Percentiles rank a stretch among this genome's conserved stretches.
phyloP scores from a whole-genome alignment of 2,113 vertebrate species.

The Copsychus sechellarum region DNA sequence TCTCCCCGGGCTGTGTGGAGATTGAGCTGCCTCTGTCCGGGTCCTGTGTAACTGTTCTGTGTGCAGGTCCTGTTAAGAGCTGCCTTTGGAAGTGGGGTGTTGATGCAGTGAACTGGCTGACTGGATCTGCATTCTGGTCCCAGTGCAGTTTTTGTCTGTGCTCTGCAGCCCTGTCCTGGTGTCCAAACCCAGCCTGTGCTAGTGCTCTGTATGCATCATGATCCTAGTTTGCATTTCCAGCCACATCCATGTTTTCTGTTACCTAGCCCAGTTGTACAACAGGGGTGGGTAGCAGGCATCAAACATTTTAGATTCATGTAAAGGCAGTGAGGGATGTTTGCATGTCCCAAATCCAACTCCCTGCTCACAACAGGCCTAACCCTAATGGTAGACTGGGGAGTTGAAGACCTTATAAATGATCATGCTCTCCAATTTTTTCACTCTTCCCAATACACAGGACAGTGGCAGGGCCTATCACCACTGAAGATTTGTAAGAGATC shows the following conservation, averaged over 20 bases:
- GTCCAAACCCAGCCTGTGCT: neutral
- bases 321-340: neutral
- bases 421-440: accelerated
- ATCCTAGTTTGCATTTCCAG: neutral
- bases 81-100: neutral
- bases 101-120: neutral
- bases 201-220: neutral
- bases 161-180: neutral
- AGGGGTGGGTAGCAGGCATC: neutral
- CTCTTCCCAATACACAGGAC: neutral
- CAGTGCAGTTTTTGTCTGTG: neutral
- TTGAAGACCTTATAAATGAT: neutral
- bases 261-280: neutral
- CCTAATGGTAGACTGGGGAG: neutral
- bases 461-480: neutral
- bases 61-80: neutral
- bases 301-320: neutral
- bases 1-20: neutral
- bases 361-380: neutral
- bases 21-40: neutral
- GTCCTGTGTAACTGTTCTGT: neutral
- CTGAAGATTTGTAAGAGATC: neutral
- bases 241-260: neutral
- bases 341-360: neutral
- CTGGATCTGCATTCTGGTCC: neutral